Base-by-base conservation (phyloP, 2,797 vertebrate genomes). In the Eupleurogrammus muticus region DNA sequence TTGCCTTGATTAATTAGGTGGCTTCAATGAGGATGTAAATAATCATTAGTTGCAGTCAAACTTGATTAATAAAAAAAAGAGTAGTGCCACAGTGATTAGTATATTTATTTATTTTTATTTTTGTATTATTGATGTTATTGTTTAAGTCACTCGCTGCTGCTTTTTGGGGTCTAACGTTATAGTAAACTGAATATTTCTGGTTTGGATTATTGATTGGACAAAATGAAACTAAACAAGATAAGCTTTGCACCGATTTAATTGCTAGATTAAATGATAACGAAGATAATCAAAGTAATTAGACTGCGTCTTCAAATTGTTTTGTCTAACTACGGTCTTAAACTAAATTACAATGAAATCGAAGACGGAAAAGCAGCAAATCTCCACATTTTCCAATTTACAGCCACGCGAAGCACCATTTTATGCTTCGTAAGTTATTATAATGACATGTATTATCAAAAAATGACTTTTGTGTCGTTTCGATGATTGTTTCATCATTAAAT, bases 401-500 rank as follows among this genome's bases (percentile, higher is more conserved):
- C 42, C 20, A 35, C 3, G 23, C 9, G 55, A 7, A 11, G 5
- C 4, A n/a, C 13, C 1, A 32, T 4, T 42, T 61, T n/a, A 14
- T 20, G 11, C 38, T 51, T 17, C 1, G 16, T 28, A 17, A 56
- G 38, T 52, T 6, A 17, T 23, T 3, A 19, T 8, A 63, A 32
- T 2, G 13, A 62, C 34, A 14, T 1, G 24, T 62, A 58, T 52
- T 60, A 50, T 24, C 46, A 71, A 17, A 28, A 28, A 28, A 42
- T 44, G 7, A 2, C n/a, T 55, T 72, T 53, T 52, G 36, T 42
- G 5, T 57, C n/a, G 1, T 17, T 35, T 35, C 0, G 17, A 36
- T 63, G 38, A 51, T 36, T 73, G 14, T 58, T 50, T 55, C 13
- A 46, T 16, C 28, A 48, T 1, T 55, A 12, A 64, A 52, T 60